A percentile compares a stretch with the other conserved stretches of the same genome.
These are phyloP conservation scores for Proisotoma minuta DNA, from an alignment of 2,888 invertebrate species.

Conservation along the genomic window DNA sequence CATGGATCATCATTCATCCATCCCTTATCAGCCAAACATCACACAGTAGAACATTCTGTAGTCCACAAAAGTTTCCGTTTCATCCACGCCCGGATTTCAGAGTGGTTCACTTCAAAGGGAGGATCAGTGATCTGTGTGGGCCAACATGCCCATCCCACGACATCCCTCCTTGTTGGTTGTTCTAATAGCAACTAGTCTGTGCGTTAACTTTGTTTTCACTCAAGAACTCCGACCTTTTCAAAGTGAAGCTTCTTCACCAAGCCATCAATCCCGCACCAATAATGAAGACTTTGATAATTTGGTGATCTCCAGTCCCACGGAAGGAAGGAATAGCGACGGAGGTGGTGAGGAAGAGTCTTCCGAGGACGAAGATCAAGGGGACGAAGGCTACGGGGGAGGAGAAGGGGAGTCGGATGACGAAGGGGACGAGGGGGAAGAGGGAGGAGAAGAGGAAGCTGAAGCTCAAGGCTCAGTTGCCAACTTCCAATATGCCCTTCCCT, in stretches of 20 bases:
- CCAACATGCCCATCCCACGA: slow-evolving; percentile 28
- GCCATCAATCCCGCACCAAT: slow-evolving; percentile 5
- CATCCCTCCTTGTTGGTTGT: slow-evolving; percentile 22
- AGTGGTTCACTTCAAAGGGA: slow-evolving; percentile 4
- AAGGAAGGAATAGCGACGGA: slow-evolving; percentile 19
- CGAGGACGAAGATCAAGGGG: slow-evolving; percentile 21
- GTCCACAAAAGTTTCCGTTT: not conserved
- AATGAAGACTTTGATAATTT: slow-evolving; percentile 13
- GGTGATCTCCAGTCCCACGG: slow-evolving; percentile 5
- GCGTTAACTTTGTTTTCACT: slow-evolving; percentile 22
- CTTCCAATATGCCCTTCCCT: slow-evolving; percentile 38
- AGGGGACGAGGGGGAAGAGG: slow-evolving; percentile 23
- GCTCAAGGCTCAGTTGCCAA: slow-evolving; percentile 30
- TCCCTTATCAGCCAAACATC: not conserved
- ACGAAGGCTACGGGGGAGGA: slow-evolving; percentile 10
- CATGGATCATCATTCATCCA: not conserved
- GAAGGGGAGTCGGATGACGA: slow-evolving; percentile 19
- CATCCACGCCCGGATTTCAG: not conserved
- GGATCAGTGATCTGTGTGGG: slow-evolving; percentile 18
- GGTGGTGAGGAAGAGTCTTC: slow-evolving; percentile 22
- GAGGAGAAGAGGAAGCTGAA: slow-evolving; percentile 23
- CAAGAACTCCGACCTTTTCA: slow-evolving; percentile 16
- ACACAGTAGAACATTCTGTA: not conserved
- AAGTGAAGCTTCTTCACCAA: slow-evolving; percentile 8
- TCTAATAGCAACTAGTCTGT: slow-evolving; percentile 24